Conservation (phyloP, 2,113 vertebrate species). For the Hyaena hyaena region DNA sequence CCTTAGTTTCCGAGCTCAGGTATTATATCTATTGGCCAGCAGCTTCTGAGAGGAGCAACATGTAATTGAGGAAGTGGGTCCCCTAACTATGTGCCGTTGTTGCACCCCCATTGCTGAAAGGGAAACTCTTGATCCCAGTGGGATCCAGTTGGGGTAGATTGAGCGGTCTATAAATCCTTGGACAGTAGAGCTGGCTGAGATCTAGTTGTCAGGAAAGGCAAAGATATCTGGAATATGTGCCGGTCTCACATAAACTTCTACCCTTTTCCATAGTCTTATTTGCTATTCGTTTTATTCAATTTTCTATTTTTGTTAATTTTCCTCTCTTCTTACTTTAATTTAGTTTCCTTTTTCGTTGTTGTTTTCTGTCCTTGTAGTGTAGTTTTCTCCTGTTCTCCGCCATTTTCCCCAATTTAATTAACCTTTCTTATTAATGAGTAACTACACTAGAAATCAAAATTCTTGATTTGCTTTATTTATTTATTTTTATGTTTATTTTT, state of each 20-base stretch:
- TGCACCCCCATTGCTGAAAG: background rate
- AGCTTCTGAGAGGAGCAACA: background rate
- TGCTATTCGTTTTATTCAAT: background rate
- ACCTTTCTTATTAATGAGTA: background rate
- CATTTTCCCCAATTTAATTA: background rate
- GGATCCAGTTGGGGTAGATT: background rate
- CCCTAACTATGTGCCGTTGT: background rate
- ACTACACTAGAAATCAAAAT: background rate
- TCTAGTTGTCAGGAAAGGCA: background rate
- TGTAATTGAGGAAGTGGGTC: too few species aligned
- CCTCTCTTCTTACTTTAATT: background rate
- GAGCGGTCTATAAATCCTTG: background rate
- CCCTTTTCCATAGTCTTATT: background rate
- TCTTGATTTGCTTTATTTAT: background rate
- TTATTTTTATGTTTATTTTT: too few species aligned
- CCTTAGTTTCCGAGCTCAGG: background rate
- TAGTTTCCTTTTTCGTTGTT: background rate
- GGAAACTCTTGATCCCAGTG: too few species aligned
- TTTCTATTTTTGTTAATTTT: background rate
- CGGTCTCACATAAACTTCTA: background rate
- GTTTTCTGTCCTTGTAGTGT: background rate
- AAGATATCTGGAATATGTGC: background rate
- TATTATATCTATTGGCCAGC: background rate
- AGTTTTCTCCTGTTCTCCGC: background rate
- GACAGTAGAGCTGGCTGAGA: background rate